Conservation (phyloP, 64 coral and sea anemone genomes). For the Pocillopora damicornis region DNA sequence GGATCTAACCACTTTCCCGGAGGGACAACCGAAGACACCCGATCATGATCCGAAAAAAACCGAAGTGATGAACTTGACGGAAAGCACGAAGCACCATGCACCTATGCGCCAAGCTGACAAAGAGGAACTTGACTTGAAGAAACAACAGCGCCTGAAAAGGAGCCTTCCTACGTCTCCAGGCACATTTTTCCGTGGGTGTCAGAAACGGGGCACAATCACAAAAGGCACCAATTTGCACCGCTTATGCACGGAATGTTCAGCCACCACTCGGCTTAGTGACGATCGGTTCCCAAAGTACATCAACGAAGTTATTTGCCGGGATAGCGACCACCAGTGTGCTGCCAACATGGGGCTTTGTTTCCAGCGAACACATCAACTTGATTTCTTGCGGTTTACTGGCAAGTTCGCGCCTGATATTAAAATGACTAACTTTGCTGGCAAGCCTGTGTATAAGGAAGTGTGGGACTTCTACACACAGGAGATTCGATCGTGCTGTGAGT, state of each 20-base stretch:
- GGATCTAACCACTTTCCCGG: not conserved
- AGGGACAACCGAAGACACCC: not conserved
- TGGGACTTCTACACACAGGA: constrained; percentile 13
- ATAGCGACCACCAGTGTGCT: not conserved
- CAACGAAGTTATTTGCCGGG: not conserved
- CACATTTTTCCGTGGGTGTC: not conserved
- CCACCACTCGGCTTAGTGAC: not conserved
- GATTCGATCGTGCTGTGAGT: constrained; percentile 13
- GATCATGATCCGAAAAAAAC: not conserved
- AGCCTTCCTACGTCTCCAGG: not conserved
- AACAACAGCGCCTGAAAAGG: not conserved
- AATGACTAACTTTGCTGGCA: not conserved
- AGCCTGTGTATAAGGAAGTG: not conserved
- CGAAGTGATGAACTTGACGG: not conserved
- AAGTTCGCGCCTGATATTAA: not conserved
- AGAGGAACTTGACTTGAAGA: not conserved
- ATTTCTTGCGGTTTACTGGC: not conserved
- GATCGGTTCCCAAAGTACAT: not conserved
- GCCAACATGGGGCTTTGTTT: constrained; percentile 1
- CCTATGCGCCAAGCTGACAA: not conserved
- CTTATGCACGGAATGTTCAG: constrained; percentile 4
- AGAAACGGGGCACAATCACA: not conserved
- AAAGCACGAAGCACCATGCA: not conserved
- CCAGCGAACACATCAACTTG: not conserved
- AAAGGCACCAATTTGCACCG: not conserved